Evolutionary conservation across 1,140 invertebrate genomes (phyloP).

Genomic region (Diprion similis): DNA sequence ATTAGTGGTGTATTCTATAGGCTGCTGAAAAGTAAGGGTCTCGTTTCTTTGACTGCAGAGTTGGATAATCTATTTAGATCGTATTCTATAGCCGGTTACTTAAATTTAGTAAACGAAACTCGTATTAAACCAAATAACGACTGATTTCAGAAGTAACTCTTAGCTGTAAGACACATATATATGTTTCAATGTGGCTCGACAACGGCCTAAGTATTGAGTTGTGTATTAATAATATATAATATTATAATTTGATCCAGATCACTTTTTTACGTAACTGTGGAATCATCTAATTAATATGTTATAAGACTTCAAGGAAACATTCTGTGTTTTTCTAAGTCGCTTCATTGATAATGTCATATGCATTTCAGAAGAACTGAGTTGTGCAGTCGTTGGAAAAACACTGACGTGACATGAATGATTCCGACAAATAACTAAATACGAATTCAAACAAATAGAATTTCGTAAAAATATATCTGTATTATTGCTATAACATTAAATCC

Average conservation of each 20-base stretch:
- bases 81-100: not conserved
- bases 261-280: slow-evolving; percentile 19
- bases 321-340: slow-evolving; percentile 18
- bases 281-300: slow-evolving; percentile 25
- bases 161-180: slow-evolving; percentile 30
- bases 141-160: slow-evolving; percentile 41
- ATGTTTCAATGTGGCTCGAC: slow-evolving; percentile 1
- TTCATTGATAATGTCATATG: slow-evolving; percentile 11
- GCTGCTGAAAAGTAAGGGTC: not conserved
- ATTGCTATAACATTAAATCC: slow-evolving; percentile 2
- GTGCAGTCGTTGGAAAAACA: not conserved
- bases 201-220: slow-evolving; percentile 21
- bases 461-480: slow-evolving; percentile 2
- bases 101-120: slow-evolving; percentile 20
- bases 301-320: slow-evolving; percentile 19
- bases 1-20: too few species aligned
- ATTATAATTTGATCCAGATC: slow-evolving; percentile 21
- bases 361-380: not conserved
- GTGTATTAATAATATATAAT: slow-evolving; percentile 21
- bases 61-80: slow-evolving; percentile 3
- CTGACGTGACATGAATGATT: too few species aligned
- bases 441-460: not conserved
- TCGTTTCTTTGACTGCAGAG: not conserved
- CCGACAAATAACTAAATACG: too few species aligned
- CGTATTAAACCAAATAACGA: slow-evolving; percentile 45